These are phyloP conservation scores for Scaptomyza graminum DNA, from an alignment of 1,140 invertebrate species.

Conservation along the genomic window DNA sequence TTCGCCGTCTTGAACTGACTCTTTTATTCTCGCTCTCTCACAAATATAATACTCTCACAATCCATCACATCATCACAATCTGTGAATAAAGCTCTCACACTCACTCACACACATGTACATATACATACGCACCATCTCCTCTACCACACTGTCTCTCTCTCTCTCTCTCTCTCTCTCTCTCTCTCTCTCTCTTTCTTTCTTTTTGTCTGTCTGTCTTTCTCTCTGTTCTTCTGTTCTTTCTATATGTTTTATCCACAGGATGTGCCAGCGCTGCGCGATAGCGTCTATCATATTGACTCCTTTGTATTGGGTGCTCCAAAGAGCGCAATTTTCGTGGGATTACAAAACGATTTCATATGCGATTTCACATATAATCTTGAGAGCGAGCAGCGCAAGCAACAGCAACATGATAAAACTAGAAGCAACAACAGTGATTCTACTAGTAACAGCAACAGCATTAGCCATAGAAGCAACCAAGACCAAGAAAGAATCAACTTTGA, in stretches of 20 bases:
- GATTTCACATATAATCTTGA: slow-evolving; percentile 61
- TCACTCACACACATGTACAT: neutral
- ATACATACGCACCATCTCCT: slow-evolving; percentile 12
- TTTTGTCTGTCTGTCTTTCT: slow-evolving; percentile 50
- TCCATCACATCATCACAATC: slow-evolving; percentile 17
- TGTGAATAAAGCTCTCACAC: slow-evolving; percentile 12
- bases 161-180: slow-evolving; percentile 24
- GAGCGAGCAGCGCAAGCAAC: slow-evolving; percentile 31
- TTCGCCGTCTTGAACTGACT: no score
- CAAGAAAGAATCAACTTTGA: slow-evolving; percentile 7
- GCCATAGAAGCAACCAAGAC: neutral
- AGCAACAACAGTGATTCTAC: slow-evolving; percentile 4
- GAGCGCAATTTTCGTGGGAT: slow-evolving; percentile 82
- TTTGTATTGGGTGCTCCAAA: slow-evolving; percentile 80
- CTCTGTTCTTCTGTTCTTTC: slow-evolving; percentile 59
- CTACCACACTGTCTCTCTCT: neutral
- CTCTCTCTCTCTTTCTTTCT: slow-evolving; percentile 42
- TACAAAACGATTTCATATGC: slow-evolving; percentile 73
- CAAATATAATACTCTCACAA: neutral
- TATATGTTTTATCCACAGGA: slow-evolving; percentile 79
- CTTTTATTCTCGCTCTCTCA: slow-evolving; percentile 5
- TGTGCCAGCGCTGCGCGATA: slow-evolving; percentile 67
- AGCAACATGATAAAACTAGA: slow-evolving; percentile 17
- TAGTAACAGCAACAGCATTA: slow-evolving; percentile 21
- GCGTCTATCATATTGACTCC: slow-evolving; percentile 82